Base-by-base conservation (phyloP, 2,797 vertebrate genomes). In the Aeoliscus strigatus region DNA sequence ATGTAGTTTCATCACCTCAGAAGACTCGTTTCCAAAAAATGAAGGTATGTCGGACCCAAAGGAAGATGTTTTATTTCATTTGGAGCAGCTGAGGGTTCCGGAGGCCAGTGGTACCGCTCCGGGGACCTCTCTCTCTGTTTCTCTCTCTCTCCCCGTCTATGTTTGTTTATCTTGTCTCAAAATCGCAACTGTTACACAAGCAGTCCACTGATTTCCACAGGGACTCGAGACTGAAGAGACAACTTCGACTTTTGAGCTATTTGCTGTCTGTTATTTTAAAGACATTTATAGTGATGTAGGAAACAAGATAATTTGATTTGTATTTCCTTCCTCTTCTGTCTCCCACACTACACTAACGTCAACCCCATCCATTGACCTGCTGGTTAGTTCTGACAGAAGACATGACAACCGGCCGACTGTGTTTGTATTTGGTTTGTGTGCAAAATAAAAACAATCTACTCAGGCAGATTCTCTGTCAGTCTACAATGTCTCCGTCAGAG, bases 41-140 rank as follows among this genome's bases (percentile, higher is more conserved):
- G 48, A 55, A 49, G 18, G 17, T 12, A 29, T 21, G n/a, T 23
- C 45, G 13, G 29, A 33, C 45, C 17, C 27, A 27, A 2, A 54
- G 39, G 58, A 71, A 43, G 40, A 45, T 40, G 32, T 25, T 62
- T 34, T 71, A 45, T 77, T 80, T 58, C 47, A 27, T 60, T 66
- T 78, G 73, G 66, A 75, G 50, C 24, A 6, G 54, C 14, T 14
- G 4, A 13, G 8, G 15, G 39, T 39, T 57, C 21, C 33, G 49
- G 24, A 38, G 26, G 45, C 40, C 49, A 43, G 31, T 3, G 13
- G 12, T 30, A 45, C 57, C 15, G 39, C 40, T 48, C 63, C 5
- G 32, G 44, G 50, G 64, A 51, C 27, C 15, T 42, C 27, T 41
- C 40, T 27, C 35, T 56, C 49, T 64, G 51, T 66, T 24, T 16